Evolutionary conservation across 1,140 invertebrate species (phyloP).

Genomic region (Drosophila chauvacae): DNA sequence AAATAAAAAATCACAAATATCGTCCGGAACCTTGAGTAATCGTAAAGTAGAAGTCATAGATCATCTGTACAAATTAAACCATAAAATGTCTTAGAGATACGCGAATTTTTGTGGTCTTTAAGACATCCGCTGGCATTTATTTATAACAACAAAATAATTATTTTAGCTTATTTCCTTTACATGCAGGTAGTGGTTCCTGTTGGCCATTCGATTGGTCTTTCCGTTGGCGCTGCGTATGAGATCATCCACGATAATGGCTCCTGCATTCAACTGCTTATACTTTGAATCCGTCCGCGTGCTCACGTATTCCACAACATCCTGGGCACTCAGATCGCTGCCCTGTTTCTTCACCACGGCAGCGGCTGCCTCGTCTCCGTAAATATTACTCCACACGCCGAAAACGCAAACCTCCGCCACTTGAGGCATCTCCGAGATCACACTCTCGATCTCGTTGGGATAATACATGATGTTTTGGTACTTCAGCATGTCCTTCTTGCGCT

Average conservation of each 20-base stretch:
- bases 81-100: no score
- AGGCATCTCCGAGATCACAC: conserved; percentile 50
- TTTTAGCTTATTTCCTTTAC: not conserved
- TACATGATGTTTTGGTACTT: conserved; percentile 77
- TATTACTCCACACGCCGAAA: conserved; percentile 56
- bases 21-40: no score
- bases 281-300: conserved; percentile 10
- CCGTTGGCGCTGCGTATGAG: conserved; percentile 26
- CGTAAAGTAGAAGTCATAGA: no score
- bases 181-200: conserved; percentile 15
- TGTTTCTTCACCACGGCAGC: conserved; percentile 55
- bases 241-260: conserved; percentile 23
- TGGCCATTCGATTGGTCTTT: conserved; percentile 31
- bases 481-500: conserved; percentile 88
- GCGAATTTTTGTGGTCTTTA: no score
- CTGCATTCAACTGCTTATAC: conserved; percentile 31
- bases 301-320: conserved; percentile 33
- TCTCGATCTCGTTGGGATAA: conserved; percentile 69
- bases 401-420: conserved; percentile 67
- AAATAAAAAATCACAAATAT: no score
- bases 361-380: conserved; percentile 54
- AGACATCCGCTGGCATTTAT: no score
- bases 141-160: no score
- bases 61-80: no score
- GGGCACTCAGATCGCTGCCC: conserved; percentile 1